Base-by-base conservation (phyloP, 1,140 invertebrate species). In the Dendroctonus ponderosae region DNA sequence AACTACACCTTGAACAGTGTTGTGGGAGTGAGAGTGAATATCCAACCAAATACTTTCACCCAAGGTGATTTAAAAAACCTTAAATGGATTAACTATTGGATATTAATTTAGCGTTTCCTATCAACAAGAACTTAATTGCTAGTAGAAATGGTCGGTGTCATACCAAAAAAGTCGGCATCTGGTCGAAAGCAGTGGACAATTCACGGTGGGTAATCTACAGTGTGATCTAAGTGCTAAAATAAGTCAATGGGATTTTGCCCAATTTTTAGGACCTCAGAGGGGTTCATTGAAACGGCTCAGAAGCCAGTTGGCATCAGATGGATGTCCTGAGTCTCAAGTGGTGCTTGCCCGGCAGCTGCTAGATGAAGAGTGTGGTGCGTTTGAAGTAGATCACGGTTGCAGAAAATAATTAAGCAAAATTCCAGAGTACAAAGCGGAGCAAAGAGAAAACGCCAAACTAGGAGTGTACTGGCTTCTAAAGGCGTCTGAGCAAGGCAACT, bases 401-500 rank as follows among this genome's bases (percentile, higher is more conserved):
- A 43, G 7, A 53, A 48, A 26, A 63, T 69, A 68, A 67, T 41
- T 15, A 68, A 67, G 39, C 26, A 66, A 61, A 51, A 39, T 69
- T 76, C 59, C 60, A 85, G 85, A 84, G 73, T 72, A 80, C 51
- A 81, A 83, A 12, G 76, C 79, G 41, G 84, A 87, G 53, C 82
- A 82, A 71, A 82, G 82, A 71, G 85, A 87, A 73, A 90, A 90
- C 79, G 85, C 83, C 7, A 79, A 83, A 44, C 72, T 86, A 63
- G 93, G 92, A 0, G 86, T 96, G 44, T 89, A 92, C 73, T 96
- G 93, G 93, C 77, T 97, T 6, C 89, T 93, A 11, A 90, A 90
- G 79, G 92, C 94, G 0, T 93, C 93, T 0, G 89, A 93, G 74
- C 92, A 95, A 78, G 93, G 93, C 3, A 92, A 94, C 76, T 83